Base-by-base conservation (phyloP, 2,888 invertebrate species). In the Lordiphosa andalusiaca region DNA sequence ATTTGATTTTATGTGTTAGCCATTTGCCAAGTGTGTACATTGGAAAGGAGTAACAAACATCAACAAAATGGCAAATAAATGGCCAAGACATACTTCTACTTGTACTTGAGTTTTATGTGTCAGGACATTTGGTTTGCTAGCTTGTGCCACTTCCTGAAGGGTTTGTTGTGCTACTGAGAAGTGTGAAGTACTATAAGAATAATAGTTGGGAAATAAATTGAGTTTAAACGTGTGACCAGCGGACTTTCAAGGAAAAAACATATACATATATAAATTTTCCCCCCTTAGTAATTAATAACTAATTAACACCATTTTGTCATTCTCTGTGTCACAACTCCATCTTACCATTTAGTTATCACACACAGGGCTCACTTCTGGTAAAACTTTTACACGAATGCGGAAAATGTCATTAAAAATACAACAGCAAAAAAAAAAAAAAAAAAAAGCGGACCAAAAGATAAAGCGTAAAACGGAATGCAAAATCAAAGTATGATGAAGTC, bases 401-500 rank as follows among this genome's bases (percentile, higher is more conserved):
- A 53, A 58, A 53, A 42, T 47, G 66, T 38, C 50, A 58, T 65
- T 58, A 65, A 65, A 65, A 65, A 66, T 58, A 53, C 48, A 52
- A 60, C 51, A 65, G 16, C 16, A 16, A 16, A 16, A 16, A 16
- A 16, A 16, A 16, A 16, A 16, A 1, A 60, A 66, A 65, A 40
- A 39, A 60, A 66, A 65, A 40, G 36, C 19, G 23, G 2, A 19
- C 12, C 13, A 37, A 46, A 57, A 61, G 53, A 46, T 25, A 30
- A n/a, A 64, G 36, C 48, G 53, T 40, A 69, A 83, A 83, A 80
- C 68, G 55, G 84, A 81, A 84, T 80, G 65, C 78, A 65, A 71
- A 84, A 80, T 84, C 80, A 84, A 80, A 80, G 82, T 64, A 57
- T 68, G 77, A 75, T 61, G 65, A 46, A 46, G 56, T 48, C 9